Evolutionary conservation across 2,797 vertebrate species (phyloP), one percentile per base, ranked within the genome.

Genomic region (Cynopterus sphinx): DNA sequence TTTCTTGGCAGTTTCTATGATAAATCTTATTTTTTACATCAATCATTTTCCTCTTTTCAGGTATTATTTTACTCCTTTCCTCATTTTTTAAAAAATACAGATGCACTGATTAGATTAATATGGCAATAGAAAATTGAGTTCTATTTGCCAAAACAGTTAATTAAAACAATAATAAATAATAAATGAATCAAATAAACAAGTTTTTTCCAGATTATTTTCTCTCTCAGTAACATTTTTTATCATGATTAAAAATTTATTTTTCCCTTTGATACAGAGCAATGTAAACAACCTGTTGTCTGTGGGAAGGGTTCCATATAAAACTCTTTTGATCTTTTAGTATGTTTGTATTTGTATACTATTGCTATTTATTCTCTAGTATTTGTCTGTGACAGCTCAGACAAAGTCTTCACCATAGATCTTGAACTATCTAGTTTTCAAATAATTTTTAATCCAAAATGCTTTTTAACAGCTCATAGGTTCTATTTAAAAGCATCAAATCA

Each of bases 301-400:
- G 24, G n/a, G 24, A 68, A 19, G 3, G 68, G 5, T 78, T 94
- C 39, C 39, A 9, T 75, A 0, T n/a, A 10, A 41, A 70, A 70
- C 2, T 51, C 6, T 68, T 28, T 93, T 92, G 61, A 26, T 94
- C 74, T 94, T 31, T 87, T 90, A 41, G 51, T 74, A 21, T 57
- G 78, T 83, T 94, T 6, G 22, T 49, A 75, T 4, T 59, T 74
- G 2, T 26, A 87, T 12, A 67, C 6, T 24, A 33, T 16, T 21
- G 0, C 1, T 55, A 3, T 71, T 73, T 67, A 28, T 81, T 65
- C 39, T 85, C 33, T 57, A 71, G 22, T 74, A 87, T 96, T 53
- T 81, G 67, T 97, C 79, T 93, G 73, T 83, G 90, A 46, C 31
- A 74, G n/a, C 31, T 65, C 33, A 93, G 46, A 95, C 53, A 74